phyloP scores from a whole-genome alignment of 2,113 vertebrate species.

The Antigone vipio region DNA sequence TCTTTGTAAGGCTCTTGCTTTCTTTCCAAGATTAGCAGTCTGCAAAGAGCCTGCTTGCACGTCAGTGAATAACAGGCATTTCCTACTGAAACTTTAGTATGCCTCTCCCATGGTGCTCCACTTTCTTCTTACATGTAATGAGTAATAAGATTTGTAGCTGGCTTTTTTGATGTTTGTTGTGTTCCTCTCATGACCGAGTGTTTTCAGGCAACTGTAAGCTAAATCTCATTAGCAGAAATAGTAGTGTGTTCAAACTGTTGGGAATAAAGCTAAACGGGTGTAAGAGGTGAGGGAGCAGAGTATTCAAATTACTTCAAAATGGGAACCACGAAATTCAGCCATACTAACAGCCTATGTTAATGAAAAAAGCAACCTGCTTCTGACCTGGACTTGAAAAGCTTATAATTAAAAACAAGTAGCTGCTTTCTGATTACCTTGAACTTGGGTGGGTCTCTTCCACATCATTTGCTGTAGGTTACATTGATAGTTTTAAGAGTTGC shows the following conservation, averaged over 20 bases:
- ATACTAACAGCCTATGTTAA: neutral
- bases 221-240: neutral
- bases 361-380: neutral
- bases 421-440: neutral
- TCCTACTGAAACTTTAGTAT: neutral
- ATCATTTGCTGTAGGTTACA: neutral
- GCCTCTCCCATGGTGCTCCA: accelerated
- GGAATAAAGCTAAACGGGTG: neutral
- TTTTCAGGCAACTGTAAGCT: neutral
- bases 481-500: neutral
- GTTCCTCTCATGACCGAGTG: accelerated
- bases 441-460: neutral
- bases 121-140: neutral
- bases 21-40: neutral
- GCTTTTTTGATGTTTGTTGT: neutral
- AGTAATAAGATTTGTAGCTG: neutral
- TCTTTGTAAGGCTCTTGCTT: neutral
- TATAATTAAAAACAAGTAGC: neutral
- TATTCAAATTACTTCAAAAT: neutral
- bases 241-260: neutral
- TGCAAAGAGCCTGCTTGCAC: neutral
- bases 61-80: neutral
- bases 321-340: neutral
- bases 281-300: too few species aligned
- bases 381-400: neutral